These are phyloP conservation scores for Lycaon pictus DNA, from an alignment of 2,113 vertebrate genomes.

Conservation along the genomic window DNA sequence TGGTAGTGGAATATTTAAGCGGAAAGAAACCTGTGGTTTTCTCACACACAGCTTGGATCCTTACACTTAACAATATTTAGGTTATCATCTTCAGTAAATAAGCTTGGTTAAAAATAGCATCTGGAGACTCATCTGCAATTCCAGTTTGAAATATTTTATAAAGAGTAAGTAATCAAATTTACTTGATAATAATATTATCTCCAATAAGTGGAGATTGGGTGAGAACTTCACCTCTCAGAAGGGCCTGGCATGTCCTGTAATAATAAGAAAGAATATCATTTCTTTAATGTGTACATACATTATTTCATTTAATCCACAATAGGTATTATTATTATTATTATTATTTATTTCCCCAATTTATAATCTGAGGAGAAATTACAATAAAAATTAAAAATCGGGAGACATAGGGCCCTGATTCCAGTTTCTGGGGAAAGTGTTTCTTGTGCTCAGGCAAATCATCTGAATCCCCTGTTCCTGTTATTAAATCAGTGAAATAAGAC, in stretches of 20 bases:
- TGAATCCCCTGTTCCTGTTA: neutral
- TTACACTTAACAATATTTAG: neutral
- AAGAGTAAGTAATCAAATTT: neutral
- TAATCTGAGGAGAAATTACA: neutral
- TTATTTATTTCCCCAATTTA: neutral
- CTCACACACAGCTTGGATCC: neutral
- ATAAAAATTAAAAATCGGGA: neutral
- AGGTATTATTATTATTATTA: neutral
- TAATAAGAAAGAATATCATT: neutral
- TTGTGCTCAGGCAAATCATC: neutral
- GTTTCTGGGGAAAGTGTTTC: neutral
- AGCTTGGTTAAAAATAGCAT: neutral
- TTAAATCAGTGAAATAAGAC: neutral
- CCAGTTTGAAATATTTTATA: neutral
- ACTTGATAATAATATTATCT: neutral
- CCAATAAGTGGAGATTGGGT: neutral
- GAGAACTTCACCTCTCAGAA: neutral
- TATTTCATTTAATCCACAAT: neutral
- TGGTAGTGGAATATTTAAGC: neutral
- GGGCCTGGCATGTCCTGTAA: neutral
- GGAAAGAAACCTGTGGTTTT: neutral
- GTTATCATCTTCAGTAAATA: neutral
- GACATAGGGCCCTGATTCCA: neutral
- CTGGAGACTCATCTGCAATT: neutral
- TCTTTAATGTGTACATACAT: neutral